Base-by-base conservation (phyloP, 2,113 vertebrate genomes). In the Leiothrix lutea region DNA sequence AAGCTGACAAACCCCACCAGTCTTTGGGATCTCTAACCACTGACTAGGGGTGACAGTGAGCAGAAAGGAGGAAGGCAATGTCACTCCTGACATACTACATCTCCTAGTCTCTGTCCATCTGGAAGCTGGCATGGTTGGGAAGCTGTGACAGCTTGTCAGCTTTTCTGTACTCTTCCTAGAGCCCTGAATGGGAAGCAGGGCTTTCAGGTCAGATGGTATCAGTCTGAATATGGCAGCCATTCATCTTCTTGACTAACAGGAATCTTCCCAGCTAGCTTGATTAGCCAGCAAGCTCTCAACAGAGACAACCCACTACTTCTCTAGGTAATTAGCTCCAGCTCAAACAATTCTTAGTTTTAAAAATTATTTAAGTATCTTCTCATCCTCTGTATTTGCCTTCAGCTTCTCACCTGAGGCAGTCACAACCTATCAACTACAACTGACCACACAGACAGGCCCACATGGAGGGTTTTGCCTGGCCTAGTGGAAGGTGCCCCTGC, bases 1-100 rank as follows among this genome's bases (percentile, higher is more conserved):
- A 62, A 88, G n/a, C 33, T 38, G 40, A 58, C 29, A 58, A 79
- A 56, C 11, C 2, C 2, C 0, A 0, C 11, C 16, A 51, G 5
- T 12, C 36, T 66, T 26, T 8, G 38, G 44, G 56, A 29, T 53
- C 48, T 71, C 48, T 75, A 8, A 66, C 11, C 36, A 22, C 2
- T 47, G 71, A 54, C 22, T 5, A 23, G 11, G 9, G 26, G 24
- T 8, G 26, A 50, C n/a, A 70, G 40, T 0, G 1, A 40, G 60
- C 38, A 87, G 69, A 36, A 53, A 71, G 51, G 60, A 70, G 21
- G 60, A 13, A 12, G 29, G 12, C 28, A 53, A 7, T 16, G 31
- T 36, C 69, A n/a, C 31, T 38, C 58, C 4, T 5, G 14, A 23
- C 5, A 3, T 0, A 11, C 16, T 9, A 9, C 3, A 48, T 18